phyloP scores from a whole-genome alignment of 1,140 invertebrate genomes.

The Aphidius gifuensis region DNA sequence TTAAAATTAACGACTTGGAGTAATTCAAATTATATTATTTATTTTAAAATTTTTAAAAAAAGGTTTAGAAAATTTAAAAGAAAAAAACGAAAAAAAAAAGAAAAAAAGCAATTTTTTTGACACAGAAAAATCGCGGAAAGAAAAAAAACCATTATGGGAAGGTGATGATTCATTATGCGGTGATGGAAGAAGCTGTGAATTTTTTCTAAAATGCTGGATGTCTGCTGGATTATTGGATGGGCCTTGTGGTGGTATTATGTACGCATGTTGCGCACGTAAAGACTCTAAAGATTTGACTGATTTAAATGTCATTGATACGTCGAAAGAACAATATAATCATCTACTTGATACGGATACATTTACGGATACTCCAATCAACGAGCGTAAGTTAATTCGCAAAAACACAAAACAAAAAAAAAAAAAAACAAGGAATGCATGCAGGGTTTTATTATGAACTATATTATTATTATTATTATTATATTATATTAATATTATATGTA shows the following conservation, averaged over 20 bases:
- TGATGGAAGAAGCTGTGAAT: constrained; percentile 82
- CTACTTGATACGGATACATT: constrained; percentile 55
- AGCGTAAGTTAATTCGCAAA: constrained; percentile 51
- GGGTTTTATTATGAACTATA: constrained; percentile 5
- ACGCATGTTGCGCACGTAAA: constrained; percentile 82
- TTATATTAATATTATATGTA: background rate
- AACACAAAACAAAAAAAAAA: background rate
- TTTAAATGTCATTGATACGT: constrained; percentile 59
- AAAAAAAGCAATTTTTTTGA: constrained; percentile 37
- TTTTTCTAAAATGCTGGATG: constrained; percentile 91
- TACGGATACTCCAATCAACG: constrained; percentile 52
- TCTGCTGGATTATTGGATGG: constrained; percentile 82
- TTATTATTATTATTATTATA: constrained; percentile 12
- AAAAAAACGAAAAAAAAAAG: constrained; percentile 7
- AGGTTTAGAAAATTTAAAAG: background rate
- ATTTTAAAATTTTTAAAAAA: background rate
- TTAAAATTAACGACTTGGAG: constrained; percentile 19
- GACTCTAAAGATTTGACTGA: constrained; percentile 61
- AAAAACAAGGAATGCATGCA: constrained; percentile 20
- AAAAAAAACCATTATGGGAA: constrained; percentile 53
- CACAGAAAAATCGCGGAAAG: constrained; percentile 51
- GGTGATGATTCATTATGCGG: constrained; percentile 60
- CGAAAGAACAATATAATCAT: constrained; percentile 62
- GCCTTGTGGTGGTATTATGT: constrained; percentile 79
- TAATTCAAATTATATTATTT: constrained; percentile 11